Base-by-base conservation (phyloP, 2,888 invertebrate genomes). In the Lordiphosa andalusiaca region DNA sequence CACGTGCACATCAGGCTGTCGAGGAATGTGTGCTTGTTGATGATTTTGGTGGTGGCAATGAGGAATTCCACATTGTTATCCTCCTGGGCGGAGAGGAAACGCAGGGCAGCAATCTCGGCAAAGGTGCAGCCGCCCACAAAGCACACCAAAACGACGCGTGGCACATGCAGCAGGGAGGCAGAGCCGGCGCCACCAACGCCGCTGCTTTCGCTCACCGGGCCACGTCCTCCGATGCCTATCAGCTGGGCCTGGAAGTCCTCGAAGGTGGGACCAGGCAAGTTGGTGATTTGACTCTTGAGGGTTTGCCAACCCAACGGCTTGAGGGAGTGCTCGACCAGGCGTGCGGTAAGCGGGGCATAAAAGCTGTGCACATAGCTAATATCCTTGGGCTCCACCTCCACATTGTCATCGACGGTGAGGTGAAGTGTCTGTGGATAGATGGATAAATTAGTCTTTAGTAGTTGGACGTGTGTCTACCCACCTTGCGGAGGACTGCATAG, bases 61-160 rank as follows among this genome's bases (percentile, higher is more conserved):
- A 97, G 92, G 88, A 96, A 97, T 87, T 98, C 98, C 0, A 96
- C 96, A 80, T 95, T 94, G 5, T 94, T 93, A 61, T 95, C 95
- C 85, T 95, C 95, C 85, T 94, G 93, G 69, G 94, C 94, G 9
- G 94, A 93, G 16, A 95, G 90, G 76, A 93, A 94, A 59, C 95
- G 91, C 7, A 95, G 86, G 0, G 95, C 94, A 0, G 95, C 94
- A 80, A 95, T 94, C 90, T 99, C 99, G 1, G 98, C 96, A 90
- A 94, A 97, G 0, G 99, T 99, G 87, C 98, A 96, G 0, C 99
- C 99, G 4, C 99, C 99, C 12, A 99, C 93, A 87, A 98, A 98
- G 89, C 98, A 97, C 0, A 99, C 96, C 0, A 99, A 90, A 6
- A 98, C 93, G 2, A 97, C 94, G 69, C 87, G 84, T 40, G 86